Conservation (phyloP, 2,797 vertebrate genomes). For the Oreortyx pictus region DNA sequence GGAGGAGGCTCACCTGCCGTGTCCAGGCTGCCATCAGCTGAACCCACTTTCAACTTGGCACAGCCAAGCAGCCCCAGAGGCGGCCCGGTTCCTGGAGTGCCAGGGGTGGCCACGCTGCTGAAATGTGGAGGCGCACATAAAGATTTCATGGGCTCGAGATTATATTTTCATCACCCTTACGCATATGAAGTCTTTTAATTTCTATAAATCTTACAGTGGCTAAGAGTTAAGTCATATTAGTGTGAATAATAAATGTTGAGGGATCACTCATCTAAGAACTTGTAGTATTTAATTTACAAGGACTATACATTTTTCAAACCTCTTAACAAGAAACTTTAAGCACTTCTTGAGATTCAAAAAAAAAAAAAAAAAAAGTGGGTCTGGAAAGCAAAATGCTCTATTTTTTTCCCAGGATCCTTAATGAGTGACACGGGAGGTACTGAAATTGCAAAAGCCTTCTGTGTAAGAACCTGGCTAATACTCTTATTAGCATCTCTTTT, state of each 20-base stretch:
- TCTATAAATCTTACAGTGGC: constrained; percentile 77
- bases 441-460: constrained; percentile 75
- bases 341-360: constrained; percentile 33
- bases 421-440: constrained; percentile 69
- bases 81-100: neutral
- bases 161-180: constrained; percentile 78
- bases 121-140: constrained; percentile 62
- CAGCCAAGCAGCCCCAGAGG: neutral
- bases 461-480: constrained; percentile 73
- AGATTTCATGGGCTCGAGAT: constrained; percentile 77
- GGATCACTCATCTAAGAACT: constrained; percentile 73
- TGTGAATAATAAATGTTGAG: constrained; percentile 79
- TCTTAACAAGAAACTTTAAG: constrained; percentile 68
- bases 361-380: neutral
- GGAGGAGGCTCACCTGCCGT: neutral
- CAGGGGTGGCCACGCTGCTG: constrained; percentile 29
- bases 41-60: accelerated
- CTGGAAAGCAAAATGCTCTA: constrained; percentile 1
- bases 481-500: constrained; percentile 77
- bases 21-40: accelerated
- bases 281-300: constrained; percentile 77
- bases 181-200: constrained; percentile 76
- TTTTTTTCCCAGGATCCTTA: constrained; percentile 64
- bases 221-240: constrained; percentile 64
- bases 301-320: constrained; percentile 69